A percentile compares a stretch with the other conserved stretches of the same genome.
Conservation (phyloP, 1,140 invertebrate genomes). For the Drosophila triauraria region DNA sequence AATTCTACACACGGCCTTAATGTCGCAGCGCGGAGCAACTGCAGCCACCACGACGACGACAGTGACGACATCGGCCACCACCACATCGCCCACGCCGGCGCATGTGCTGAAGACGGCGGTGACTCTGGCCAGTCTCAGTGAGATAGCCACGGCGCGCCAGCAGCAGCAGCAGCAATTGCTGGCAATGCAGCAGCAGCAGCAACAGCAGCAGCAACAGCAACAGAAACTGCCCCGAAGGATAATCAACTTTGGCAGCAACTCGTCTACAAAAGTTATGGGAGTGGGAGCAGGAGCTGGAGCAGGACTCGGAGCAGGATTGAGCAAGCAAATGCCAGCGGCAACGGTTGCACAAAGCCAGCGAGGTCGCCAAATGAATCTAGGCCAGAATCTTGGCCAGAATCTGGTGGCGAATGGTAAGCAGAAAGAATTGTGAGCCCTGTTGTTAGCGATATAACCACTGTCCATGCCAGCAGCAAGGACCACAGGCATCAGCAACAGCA, state of each 20-base stretch:
- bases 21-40: constrained; percentile 69
- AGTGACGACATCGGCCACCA: constrained; percentile 18
- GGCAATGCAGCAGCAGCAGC: constrained; percentile 44
- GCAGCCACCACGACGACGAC: constrained; percentile 36
- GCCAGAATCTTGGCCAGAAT: constrained; percentile 25
- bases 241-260: constrained; percentile 66
- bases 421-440: constrained; percentile 61
- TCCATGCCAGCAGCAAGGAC: constrained; percentile 36
- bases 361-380: constrained; percentile 22
- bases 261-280: constrained; percentile 46
- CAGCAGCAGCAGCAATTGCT: constrained; percentile 61
- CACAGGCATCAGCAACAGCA: constrained; percentile 39
- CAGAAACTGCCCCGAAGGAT: constrained; percentile 68
- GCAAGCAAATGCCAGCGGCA: constrained; percentile 24
- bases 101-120: constrained; percentile 81
- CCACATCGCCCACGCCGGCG: constrained; percentile 67
- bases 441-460: constrained; percentile 50
- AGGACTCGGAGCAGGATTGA: constrained; percentile 4
- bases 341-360: constrained; percentile 3
- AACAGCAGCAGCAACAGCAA: constrained; percentile 57
- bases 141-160: constrained; percentile 76
- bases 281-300: background rate
- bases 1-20: constrained; percentile 81
- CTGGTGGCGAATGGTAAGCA: constrained; percentile 71
- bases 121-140: constrained; percentile 77